These are phyloP conservation scores for Diabrotica balteata DNA, from an alignment of 2,888 invertebrate species.

Conservation along the genomic window DNA sequence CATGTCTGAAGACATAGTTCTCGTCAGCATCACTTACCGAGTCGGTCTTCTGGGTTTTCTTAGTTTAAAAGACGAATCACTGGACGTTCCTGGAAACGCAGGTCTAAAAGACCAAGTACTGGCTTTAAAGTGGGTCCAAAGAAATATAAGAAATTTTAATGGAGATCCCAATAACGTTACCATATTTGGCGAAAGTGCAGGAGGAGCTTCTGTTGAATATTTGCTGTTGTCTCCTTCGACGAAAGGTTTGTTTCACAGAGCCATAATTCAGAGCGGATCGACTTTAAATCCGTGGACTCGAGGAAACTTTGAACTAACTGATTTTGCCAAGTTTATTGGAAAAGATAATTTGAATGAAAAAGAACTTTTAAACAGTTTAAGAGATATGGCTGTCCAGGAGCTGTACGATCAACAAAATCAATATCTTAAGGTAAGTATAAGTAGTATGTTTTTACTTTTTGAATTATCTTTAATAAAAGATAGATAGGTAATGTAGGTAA, in stretches of 20 bases:
- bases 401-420: background rate
- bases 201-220: slow-evolving; percentile 30
- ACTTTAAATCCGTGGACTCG: slow-evolving; percentile 43
- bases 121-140: slow-evolving; percentile 63
- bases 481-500: too few species aligned
- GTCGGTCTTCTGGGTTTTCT: slow-evolving; percentile 62
- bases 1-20: slow-evolving; percentile 60
- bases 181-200: slow-evolving; percentile 34
- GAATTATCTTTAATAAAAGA: too few species aligned
- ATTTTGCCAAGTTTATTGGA: background rate
- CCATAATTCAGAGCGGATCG: slow-evolving; percentile 47
- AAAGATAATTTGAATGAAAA: background rate
- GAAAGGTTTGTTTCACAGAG: slow-evolving; percentile 41
- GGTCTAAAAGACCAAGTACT: slow-evolving; percentile 64
- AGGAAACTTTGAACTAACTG: background rate
- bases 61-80: slow-evolving; percentile 58
- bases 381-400: background rate
- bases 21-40: slow-evolving; percentile 62
- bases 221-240: slow-evolving; percentile 27
- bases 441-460: too few species aligned
- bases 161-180: slow-evolving; percentile 56
- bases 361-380: background rate
- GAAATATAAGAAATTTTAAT: slow-evolving; percentile 56
- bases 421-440: background rate
- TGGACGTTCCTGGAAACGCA: slow-evolving; percentile 63